Conservation (phyloP, 2,888 invertebrate species). For the Lagria hirta region DNA sequence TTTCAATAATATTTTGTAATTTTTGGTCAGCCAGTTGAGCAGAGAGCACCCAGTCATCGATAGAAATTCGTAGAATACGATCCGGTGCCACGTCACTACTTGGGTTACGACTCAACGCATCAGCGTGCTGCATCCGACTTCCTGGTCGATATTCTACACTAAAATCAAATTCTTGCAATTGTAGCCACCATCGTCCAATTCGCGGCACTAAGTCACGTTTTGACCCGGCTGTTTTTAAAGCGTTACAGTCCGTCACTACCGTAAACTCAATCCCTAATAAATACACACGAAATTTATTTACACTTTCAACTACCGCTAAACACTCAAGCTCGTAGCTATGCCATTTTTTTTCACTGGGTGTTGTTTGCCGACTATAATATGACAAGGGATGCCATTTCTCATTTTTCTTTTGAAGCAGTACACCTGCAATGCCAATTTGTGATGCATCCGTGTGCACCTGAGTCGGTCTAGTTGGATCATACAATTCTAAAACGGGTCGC, state of each 20-base stretch:
- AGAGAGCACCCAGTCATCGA: slow-evolving; percentile 28
- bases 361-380: slow-evolving; percentile 20
- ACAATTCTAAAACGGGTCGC: slow-evolving; percentile 13
- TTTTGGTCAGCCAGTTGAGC: slow-evolving; percentile 11
- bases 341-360: slow-evolving; percentile 13
- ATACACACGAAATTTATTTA: slow-evolving; percentile 27
- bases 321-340: slow-evolving; percentile 19
- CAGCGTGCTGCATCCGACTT: slow-evolving; percentile 21
- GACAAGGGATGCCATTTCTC: slow-evolving; percentile 16
- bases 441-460: slow-evolving; percentile 22
- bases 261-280: slow-evolving; percentile 24
- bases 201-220: slow-evolving; percentile 19
- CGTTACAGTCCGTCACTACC: slow-evolving; percentile 26
- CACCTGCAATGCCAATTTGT: slow-evolving; percentile 9
- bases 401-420: slow-evolving; percentile 12
- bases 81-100: slow-evolving; percentile 8
- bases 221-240: slow-evolving; percentile 10
- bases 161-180: slow-evolving; percentile 30
- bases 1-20: slow-evolving; percentile 6
- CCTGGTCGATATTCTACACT: slow-evolving; percentile 30
- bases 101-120: slow-evolving; percentile 30
- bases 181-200: slow-evolving; percentile 22
- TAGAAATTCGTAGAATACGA: slow-evolving; percentile 22
- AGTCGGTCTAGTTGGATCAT: slow-evolving; percentile 10
- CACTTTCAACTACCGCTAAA: slow-evolving; percentile 15